A percentile compares a stretch with the other conserved stretches of the same genome.
Evolutionary conservation across 2,888 invertebrate species (phyloP).

Genomic region (Scaptomyza parva): DNA sequence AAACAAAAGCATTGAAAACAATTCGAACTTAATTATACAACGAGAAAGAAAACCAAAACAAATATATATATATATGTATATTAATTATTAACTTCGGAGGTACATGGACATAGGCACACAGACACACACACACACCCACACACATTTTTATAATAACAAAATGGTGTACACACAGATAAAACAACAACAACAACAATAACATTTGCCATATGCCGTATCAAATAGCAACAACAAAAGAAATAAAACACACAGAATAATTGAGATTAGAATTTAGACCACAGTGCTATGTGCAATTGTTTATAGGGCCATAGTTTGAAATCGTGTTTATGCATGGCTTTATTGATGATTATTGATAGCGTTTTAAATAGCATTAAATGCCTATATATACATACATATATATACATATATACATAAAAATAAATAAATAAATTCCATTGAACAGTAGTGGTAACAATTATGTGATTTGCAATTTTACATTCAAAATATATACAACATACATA

Average conservation of each 20-base stretch:
- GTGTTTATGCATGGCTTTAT: constrained; percentile 78
- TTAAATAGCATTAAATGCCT: constrained; percentile 78
- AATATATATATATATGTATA: constrained; percentile 39
- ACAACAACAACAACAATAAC: constrained; percentile 38
- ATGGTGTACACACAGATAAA: constrained; percentile 30
- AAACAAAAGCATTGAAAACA: constrained; percentile 77
- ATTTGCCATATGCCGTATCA: constrained; percentile 58
- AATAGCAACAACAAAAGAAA: no score
- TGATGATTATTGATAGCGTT: constrained; percentile 78
- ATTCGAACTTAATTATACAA: constrained; percentile 84
- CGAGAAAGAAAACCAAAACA: constrained; percentile 67
- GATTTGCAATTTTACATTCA: constrained; percentile 81
- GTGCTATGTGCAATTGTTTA: constrained; percentile 78
- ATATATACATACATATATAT: constrained; percentile 59
- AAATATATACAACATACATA: constrained; percentile 61
- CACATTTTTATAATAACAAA: constrained; percentile 52
- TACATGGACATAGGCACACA: constrained; percentile 58
- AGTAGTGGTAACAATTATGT: constrained; percentile 82
- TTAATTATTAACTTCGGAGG: constrained; percentile 61
- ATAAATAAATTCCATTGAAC: constrained; percentile 70
- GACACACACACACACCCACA: constrained; percentile 31
- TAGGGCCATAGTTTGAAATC: constrained; percentile 76
- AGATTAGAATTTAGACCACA: constrained; percentile 76
- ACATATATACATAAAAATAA: constrained; percentile 36
- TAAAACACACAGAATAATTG: constrained; percentile 43